These are phyloP conservation scores for Melitaea cinxia DNA, from an alignment of 1,140 invertebrate genomes.

Conservation along the genomic window DNA sequence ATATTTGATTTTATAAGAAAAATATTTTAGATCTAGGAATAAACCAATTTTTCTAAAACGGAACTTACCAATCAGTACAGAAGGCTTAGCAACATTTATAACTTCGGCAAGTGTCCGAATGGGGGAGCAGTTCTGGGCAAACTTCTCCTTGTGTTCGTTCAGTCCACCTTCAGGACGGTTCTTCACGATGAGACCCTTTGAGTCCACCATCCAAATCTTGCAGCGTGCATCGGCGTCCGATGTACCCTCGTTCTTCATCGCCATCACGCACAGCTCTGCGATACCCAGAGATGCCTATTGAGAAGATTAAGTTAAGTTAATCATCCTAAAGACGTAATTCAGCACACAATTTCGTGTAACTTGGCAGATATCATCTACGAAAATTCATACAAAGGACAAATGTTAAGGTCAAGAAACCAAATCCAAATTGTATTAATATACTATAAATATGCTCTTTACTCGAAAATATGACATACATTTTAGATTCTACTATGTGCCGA, in stretches of 20 bases:
- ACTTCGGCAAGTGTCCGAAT: slow-evolving; percentile 89
- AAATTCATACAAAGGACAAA: too few relatives aligned
- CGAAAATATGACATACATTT: too few relatives aligned
- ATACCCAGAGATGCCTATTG: slow-evolving; percentile 91
- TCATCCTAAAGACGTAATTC: too few relatives aligned
- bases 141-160: slow-evolving; percentile 88
- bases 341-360: too few relatives aligned
- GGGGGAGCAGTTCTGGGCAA: slow-evolving; percentile 87
- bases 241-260: slow-evolving; percentile 92
- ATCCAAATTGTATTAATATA: too few relatives aligned
- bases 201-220: slow-evolving; percentile 90
- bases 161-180: slow-evolving; percentile 88
- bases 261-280: slow-evolving; percentile 92
- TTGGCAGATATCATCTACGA: too few relatives aligned
- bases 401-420: too few relatives aligned
- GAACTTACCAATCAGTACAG: slow-evolving; percentile 90
- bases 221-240: slow-evolving; percentile 86
- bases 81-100: slow-evolving; percentile 90
- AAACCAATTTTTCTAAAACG: too few relatives aligned
- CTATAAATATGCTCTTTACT: too few relatives aligned
- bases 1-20: neutral
- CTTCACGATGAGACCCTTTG: slow-evolving; percentile 87
- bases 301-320: slow-evolving; percentile 29
- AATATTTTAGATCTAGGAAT: neutral
- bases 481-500: too few relatives aligned